Conservation (phyloP, 2,113 vertebrate species). For the Ahaetulla prasina region DNA sequence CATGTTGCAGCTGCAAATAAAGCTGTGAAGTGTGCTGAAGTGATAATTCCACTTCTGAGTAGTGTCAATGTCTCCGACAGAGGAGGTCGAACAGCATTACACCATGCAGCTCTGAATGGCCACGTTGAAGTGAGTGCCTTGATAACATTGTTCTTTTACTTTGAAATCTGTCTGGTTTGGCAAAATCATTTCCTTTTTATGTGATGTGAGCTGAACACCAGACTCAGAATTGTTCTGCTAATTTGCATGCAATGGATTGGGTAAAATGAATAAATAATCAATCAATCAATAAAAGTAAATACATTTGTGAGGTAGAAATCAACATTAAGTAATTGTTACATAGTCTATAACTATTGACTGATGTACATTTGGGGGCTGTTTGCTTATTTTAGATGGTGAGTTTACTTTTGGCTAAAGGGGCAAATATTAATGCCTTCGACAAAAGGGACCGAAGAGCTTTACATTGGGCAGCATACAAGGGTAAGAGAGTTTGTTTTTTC, state of each 20-base stretch:
- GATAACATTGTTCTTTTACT: not conserved
- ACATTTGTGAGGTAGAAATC: not conserved
- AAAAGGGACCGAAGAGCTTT: conserved; percentile 95
- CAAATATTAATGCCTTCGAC: conserved; percentile 97
- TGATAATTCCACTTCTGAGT: conserved; percentile 89
- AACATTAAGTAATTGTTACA: not conserved
- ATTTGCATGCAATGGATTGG: not conserved
- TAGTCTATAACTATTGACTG: not conserved
- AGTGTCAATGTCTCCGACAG: conserved; percentile 95
- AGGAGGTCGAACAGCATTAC: conserved; percentile 88
- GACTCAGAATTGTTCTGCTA: not conserved
- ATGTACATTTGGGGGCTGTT: conserved; percentile 24
- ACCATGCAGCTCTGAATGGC: conserved; percentile 94
- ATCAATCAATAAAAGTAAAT: not conserved
- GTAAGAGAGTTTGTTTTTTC: conserved; percentile 67
- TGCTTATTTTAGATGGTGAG: conserved; percentile 85
- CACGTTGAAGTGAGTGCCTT: conserved; percentile 81
- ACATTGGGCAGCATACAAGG: conserved; percentile 96
- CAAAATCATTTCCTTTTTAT: not conserved
- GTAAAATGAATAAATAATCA: not conserved
- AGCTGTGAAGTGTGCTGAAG: conserved; percentile 86
- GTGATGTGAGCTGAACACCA: not conserved
- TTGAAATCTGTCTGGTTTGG: not conserved
- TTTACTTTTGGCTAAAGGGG: conserved; percentile 89
- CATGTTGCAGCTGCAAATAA: conserved; percentile 93